Percentiles rank a stretch among this genome's conserved stretches.
phyloP scores from a whole-genome alignment of 2,113 vertebrate species.

The Protobothrops mucrosquamatus region DNA sequence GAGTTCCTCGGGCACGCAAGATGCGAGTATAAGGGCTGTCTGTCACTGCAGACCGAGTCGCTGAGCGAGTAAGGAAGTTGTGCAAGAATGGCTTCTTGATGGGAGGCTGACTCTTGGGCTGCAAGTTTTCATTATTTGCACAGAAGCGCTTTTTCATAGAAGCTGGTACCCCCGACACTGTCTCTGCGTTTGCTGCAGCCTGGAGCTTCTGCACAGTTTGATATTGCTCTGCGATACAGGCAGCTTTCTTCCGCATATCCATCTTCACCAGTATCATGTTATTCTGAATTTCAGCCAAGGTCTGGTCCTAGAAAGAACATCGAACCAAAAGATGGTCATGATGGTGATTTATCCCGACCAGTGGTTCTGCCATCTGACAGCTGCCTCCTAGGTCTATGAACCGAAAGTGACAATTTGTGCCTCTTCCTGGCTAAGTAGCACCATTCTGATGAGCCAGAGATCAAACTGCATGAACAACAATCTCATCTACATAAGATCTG shows the following conservation, averaged over 20 bases:
- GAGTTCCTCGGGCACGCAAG: slow-evolving; percentile 72
- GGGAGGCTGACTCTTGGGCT: slow-evolving; percentile 71
- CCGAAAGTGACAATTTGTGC: background rate
- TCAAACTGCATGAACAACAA: background rate
- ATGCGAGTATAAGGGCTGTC: slow-evolving; percentile 74
- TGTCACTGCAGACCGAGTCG: slow-evolving; percentile 53
- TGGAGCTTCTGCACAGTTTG: slow-evolving; percentile 66
- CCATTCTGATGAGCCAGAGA: background rate
- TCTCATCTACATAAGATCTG: background rate
- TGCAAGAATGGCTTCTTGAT: slow-evolving; percentile 83
- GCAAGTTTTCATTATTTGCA: slow-evolving; percentile 79
- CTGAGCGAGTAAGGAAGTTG: slow-evolving; percentile 75
- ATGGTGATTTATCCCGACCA: background rate
- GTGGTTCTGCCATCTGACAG: background rate
- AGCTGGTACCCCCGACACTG: background rate
- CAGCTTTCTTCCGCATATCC: slow-evolving; percentile 82
- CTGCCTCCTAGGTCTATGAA: background rate
- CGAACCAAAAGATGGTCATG: background rate
- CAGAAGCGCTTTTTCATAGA: slow-evolving; percentile 79
- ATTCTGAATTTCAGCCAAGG: slow-evolving; percentile 90
- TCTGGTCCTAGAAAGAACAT: slow-evolving; percentile 79
- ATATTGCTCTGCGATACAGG: slow-evolving; percentile 78
- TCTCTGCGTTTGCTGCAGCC: slow-evolving; percentile 27
- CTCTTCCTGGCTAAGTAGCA: background rate
- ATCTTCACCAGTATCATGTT: slow-evolving; percentile 86